Evolutionary conservation across 2,113 vertebrate genomes (phyloP).

Genomic region (Macrotis lagotis): DNA sequence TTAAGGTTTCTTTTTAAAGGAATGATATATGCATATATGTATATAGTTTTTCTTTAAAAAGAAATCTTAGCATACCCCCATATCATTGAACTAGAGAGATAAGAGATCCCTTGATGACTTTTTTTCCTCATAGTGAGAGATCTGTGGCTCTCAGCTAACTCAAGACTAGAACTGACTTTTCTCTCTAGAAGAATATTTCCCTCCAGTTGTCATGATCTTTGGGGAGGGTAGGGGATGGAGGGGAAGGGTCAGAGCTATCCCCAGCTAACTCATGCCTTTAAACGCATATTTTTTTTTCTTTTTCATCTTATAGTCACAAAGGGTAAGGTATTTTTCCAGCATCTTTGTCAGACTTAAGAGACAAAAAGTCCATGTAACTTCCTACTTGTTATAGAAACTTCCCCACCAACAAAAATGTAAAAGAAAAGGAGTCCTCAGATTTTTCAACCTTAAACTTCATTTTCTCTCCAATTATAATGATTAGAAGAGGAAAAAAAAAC

Average conservation of each 20-base stretch:
- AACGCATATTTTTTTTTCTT: neutral
- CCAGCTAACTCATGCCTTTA: neutral
- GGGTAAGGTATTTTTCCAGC: neutral
- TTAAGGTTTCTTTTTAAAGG: too few relatives aligned
- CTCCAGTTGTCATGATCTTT: neutral
- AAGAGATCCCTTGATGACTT: neutral
- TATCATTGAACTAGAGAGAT: neutral
- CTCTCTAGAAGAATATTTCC: neutral
- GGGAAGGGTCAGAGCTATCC: too few relatives aligned
- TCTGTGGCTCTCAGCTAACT: neutral
- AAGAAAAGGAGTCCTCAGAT: neutral
- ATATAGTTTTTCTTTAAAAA: neutral
- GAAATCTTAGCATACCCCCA: neutral
- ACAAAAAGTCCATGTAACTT: neutral
- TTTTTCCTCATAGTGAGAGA: neutral
- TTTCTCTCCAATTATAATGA: neutral
- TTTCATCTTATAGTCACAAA: neutral
- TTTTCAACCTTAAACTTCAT: neutral
- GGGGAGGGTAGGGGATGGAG: too few relatives aligned
- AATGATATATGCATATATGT: too few relatives aligned
- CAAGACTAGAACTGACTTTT: neutral
- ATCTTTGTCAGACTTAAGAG: neutral
- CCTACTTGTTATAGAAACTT: neutral
- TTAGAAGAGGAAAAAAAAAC: neutral
- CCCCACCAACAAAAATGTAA: neutral